Conservation (phyloP, 2,797 vertebrate genomes). For the Atherinosoma microstoma region DNA sequence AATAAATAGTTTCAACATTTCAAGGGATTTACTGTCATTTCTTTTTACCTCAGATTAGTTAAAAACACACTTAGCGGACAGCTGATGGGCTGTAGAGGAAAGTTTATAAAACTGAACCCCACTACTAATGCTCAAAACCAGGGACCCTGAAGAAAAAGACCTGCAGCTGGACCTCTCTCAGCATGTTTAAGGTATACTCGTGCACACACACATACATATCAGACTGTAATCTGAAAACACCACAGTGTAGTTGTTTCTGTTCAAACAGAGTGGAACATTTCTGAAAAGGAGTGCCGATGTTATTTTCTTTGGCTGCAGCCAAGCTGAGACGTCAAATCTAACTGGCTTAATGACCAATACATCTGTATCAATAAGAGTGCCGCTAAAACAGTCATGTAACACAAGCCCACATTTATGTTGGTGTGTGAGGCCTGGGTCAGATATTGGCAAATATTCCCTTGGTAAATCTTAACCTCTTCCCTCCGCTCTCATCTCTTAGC, state of each 20-base stretch:
- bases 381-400: conserved; percentile 69
- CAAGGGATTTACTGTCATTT: too few species aligned
- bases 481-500: conserved; percentile 64
- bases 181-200: conserved; percentile 40
- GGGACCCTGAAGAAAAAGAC: not conserved
- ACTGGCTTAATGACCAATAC: conserved; percentile 84
- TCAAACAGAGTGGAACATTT: conserved; percentile 75
- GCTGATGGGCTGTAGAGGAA: not conserved
- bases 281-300: conserved; percentile 62
- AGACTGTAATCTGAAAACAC: conserved; percentile 62
- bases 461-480: conserved; percentile 65
- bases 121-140: not conserved
- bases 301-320: conserved; percentile 81
- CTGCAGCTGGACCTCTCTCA: not conserved
- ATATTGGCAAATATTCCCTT: conserved; percentile 67
- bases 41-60: too few species aligned
- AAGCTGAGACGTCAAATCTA: conserved; percentile 76
- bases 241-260: conserved; percentile 59
- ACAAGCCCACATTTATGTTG: conserved; percentile 65
- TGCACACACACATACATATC: conserved; percentile 21
- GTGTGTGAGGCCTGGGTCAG: conserved; percentile 50
- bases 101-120: not conserved
- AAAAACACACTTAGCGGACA: too few species aligned
- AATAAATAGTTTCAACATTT: too few species aligned
- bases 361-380: conserved; percentile 79